Evolutionary conservation across 2,888 invertebrate genomes (phyloP).

Genomic region (Phlogophora meticulosa): DNA sequence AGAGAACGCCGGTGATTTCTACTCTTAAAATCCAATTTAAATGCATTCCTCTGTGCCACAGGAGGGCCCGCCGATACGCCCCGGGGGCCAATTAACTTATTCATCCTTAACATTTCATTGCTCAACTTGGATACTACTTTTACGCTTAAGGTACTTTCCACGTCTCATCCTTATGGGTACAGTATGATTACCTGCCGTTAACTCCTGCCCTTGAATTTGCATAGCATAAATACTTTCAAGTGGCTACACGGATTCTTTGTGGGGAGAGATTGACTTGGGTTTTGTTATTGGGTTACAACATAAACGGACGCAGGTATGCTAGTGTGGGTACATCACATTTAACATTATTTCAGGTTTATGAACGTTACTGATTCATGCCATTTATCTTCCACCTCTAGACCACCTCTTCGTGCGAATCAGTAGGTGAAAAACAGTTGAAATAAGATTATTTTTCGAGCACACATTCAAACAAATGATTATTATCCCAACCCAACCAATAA

Average conservation of each 20-base stretch:
- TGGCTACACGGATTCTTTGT: slow-evolving; percentile 18
- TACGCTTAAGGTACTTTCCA: slow-evolving; percentile 72
- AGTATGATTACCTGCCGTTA: slow-evolving; percentile 65
- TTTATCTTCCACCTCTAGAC: slow-evolving; percentile 17
- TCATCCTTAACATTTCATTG: slow-evolving; percentile 91
- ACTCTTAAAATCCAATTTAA: slow-evolving; percentile 92
- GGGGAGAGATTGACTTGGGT: slow-evolving; percentile 12
- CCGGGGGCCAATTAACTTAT: slow-evolving; percentile 90
- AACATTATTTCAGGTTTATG: no score
- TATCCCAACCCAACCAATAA: slow-evolving; percentile 38
- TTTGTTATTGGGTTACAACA: neutral
- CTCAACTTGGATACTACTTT: slow-evolving; percentile 85
- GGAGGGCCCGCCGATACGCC: slow-evolving; percentile 89
- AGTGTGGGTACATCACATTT: neutral
- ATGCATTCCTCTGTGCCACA: slow-evolving; percentile 91
- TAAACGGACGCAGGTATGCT: neutral
- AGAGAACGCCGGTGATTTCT: slow-evolving; percentile 89
- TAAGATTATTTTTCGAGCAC: slow-evolving; percentile 9
- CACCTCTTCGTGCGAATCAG: neutral
- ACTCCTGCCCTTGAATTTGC: slow-evolving; percentile 61
- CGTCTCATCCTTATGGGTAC: slow-evolving; percentile 70
- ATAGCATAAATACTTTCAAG: slow-evolving; percentile 58
- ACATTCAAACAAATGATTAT: slow-evolving; percentile 33
- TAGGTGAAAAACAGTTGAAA: slow-evolving; percentile 12
- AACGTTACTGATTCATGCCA: neutral